Conservation (phyloP, 2,888 invertebrate species). For the Parasteatoda lunata region DNA sequence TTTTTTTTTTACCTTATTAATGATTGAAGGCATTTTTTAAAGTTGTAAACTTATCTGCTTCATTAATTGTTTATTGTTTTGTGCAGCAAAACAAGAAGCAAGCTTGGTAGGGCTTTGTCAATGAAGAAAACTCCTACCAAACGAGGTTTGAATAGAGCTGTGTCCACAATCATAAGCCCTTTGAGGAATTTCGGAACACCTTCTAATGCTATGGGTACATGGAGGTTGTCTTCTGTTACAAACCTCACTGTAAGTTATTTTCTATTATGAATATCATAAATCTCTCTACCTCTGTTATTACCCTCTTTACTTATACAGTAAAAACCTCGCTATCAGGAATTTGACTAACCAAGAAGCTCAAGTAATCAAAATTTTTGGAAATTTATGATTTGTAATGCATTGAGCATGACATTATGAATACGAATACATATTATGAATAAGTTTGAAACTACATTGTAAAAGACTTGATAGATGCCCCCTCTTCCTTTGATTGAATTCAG, state of each 20-base stretch:
- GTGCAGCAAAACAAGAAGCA: slow-evolving; percentile 70
- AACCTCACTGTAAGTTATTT: slow-evolving; percentile 57
- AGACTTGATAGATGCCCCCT: too few species aligned
- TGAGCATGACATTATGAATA: too few species aligned
- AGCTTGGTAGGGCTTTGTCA: slow-evolving; percentile 94
- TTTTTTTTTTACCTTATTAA: too few species aligned
- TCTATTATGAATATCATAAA: neutral
- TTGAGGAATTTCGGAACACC: slow-evolving; percentile 63
- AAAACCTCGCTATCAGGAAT: too few species aligned
- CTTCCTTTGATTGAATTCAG: too few species aligned
- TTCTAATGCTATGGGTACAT: slow-evolving; percentile 28
- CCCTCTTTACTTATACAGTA: too few species aligned
- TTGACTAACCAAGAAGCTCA: neutral
- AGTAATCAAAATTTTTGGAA: neutral
- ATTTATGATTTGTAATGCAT: too few species aligned
- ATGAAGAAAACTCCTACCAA: slow-evolving; percentile 96
- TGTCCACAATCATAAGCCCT: slow-evolving; percentile 95
- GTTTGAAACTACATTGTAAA: too few species aligned
- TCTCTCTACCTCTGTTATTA: neutral
- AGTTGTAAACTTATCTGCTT: too few species aligned
- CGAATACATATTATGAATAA: too few species aligned
- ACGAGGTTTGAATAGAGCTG: slow-evolving; percentile 85
- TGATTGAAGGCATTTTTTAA: too few species aligned
- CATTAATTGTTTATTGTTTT: neutral
- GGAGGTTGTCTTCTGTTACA: slow-evolving; percentile 51